phyloP scores from a whole-genome alignment of 2,797 vertebrate genomes.

The Megalops cyprinoides region DNA sequence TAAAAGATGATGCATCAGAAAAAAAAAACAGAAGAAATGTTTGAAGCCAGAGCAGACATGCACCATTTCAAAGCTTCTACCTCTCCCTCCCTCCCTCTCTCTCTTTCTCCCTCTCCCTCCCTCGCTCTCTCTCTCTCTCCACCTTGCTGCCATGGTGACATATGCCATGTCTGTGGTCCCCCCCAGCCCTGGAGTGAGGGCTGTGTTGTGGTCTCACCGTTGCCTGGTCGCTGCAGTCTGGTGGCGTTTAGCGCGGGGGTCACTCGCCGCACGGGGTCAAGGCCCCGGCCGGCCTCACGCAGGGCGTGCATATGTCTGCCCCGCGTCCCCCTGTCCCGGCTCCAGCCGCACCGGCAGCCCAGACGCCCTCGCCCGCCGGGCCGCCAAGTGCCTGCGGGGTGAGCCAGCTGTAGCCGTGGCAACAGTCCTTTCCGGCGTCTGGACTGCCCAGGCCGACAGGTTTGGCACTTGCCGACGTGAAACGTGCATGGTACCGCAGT shows the following conservation, averaged over 20 bases:
- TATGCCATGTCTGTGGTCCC: conserved; percentile 46
- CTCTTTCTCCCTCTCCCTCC: conserved; percentile 12
- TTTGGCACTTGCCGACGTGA: no score
- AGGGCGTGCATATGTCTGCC: conserved; percentile 31
- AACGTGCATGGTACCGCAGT: background rate
- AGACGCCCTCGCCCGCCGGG: background rate
- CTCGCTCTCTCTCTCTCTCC: conserved; percentile 23
- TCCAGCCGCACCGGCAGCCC: background rate
- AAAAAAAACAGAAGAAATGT: background rate
- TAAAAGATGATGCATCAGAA: background rate
- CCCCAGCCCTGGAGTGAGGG: conserved; percentile 37
- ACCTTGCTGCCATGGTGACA: conserved; percentile 47
- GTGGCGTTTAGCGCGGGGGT: conserved; percentile 23
- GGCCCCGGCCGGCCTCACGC: conserved; percentile 23
- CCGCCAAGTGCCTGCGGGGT: no score
- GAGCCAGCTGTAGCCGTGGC: background rate
- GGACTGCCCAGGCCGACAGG: background rate
- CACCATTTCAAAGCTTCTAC: background rate
- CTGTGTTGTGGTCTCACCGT: conserved; percentile 7
- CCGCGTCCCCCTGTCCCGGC: conserved; percentile 5
- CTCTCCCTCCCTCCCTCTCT: background rate
- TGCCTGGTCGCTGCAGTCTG: conserved; percentile 14
- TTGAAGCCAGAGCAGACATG: no score
- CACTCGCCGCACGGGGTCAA: conserved; percentile 15
- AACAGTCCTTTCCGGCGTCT: background rate